A percentile compares a stretch with the other conserved stretches of the same genome.
Evolutionary conservation across 2,113 vertebrate species (phyloP).

Genomic region (Struthio camelus): DNA sequence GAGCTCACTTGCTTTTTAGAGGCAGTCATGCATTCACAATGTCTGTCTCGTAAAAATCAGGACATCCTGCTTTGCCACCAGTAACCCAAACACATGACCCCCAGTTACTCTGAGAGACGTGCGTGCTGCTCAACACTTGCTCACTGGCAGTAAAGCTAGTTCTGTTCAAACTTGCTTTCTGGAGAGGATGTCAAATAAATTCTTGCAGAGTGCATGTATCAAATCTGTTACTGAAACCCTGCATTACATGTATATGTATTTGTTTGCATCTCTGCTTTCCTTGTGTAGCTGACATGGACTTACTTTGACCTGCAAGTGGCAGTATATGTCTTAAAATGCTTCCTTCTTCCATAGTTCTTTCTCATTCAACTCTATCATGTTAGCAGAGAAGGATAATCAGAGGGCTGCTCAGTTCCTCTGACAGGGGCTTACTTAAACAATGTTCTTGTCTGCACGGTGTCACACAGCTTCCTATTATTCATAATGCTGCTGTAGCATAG

Average conservation of each 20-base stretch:
- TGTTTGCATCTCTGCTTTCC: neutral
- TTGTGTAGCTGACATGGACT: neutral
- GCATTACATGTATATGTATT: accelerated
- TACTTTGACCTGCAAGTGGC: conserved; percentile 66
- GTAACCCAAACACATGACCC: accelerated
- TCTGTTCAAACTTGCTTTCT: neutral
- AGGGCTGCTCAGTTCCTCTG: neutral
- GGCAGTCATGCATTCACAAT: accelerated
- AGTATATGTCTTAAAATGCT: conserved; percentile 59
- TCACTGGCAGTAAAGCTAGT: neutral
- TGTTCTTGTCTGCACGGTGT: neutral
- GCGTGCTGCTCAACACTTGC: neutral
- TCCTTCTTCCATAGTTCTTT: neutral
- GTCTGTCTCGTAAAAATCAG: neutral
- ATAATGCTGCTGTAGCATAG: neutral
- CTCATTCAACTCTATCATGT: neutral
- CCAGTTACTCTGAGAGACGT: too few relatives aligned
- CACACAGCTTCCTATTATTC: neutral
- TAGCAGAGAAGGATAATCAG: neutral
- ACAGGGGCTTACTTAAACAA: neutral
- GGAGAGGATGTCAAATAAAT: neutral
- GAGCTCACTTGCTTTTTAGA: neutral
- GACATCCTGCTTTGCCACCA: neutral
- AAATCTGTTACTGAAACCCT: neutral
- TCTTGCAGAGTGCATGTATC: neutral